A percentile compares a stretch with the other conserved stretches of the same genome.
Conservation (phyloP, 92 coral and sea anemone genomes). For the Plumapathes pennacea region DNA sequence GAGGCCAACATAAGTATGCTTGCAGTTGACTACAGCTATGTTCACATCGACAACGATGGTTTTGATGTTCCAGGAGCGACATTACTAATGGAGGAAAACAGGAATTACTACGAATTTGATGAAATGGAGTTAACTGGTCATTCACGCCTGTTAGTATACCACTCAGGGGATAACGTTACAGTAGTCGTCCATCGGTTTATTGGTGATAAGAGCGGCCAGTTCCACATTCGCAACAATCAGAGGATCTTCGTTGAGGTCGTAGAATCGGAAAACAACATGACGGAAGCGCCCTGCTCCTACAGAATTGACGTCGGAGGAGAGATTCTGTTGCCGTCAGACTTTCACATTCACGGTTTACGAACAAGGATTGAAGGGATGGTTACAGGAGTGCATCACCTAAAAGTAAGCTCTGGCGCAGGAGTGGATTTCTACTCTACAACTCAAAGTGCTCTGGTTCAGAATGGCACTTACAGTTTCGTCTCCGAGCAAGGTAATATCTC, state of each 20-base stretch:
- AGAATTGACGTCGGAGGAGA: slow-evolving; percentile 83
- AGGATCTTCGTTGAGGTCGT: slow-evolving; percentile 82
- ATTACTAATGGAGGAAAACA: slow-evolving; percentile 86
- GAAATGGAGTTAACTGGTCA: slow-evolving; percentile 94
- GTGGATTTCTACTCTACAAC: slow-evolving; percentile 84
- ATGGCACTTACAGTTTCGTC: slow-evolving; percentile 65
- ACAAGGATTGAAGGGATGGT: slow-evolving; percentile 77
- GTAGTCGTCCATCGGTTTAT: slow-evolving; percentile 82
- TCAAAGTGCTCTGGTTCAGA: slow-evolving; percentile 88
- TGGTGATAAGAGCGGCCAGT: slow-evolving; percentile 96
- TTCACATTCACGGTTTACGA: slow-evolving; percentile 92
- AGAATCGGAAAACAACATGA: slow-evolving; percentile 83
- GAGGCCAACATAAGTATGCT: slow-evolving; percentile 74
- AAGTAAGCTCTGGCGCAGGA: slow-evolving; percentile 71
- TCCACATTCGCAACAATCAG: slow-evolving; percentile 80
- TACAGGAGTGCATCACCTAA: slow-evolving; percentile 83
- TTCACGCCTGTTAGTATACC: slow-evolving; percentile 82
- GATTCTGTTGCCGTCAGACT: slow-evolving; percentile 88
- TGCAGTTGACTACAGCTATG: slow-evolving; percentile 93
- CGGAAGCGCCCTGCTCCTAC: slow-evolving; percentile 98
- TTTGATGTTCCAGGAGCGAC: slow-evolving; percentile 90
- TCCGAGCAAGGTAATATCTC: slow-evolving; percentile 93
- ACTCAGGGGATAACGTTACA: slow-evolving; percentile 73
- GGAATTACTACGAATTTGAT: slow-evolving; percentile 86
- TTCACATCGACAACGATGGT: slow-evolving; percentile 92